These are phyloP conservation scores for Tiliqua scincoides DNA, from an alignment of 2,113 vertebrate species.

Conservation along the genomic window DNA sequence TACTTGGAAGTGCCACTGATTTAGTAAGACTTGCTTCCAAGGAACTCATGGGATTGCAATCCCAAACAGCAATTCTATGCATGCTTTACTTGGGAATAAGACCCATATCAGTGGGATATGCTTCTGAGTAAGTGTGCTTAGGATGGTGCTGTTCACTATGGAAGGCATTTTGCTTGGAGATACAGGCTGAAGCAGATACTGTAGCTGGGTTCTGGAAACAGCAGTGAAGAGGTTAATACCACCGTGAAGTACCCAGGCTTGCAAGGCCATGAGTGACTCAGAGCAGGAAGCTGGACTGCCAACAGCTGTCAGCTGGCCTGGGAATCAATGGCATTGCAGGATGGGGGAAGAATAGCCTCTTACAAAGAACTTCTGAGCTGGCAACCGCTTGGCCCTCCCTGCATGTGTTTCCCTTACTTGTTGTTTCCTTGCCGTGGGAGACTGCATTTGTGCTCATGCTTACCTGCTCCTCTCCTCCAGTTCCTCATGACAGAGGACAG, in stretches of 20 bases:
- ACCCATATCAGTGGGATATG: no score
- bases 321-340: neutral
- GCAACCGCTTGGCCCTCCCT: slow-evolving; percentile 6
- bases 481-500: neutral
- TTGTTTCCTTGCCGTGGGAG: neutral
- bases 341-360: neutral
- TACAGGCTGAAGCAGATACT: neutral
- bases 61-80: no score
- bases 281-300: slow-evolving; percentile 6
- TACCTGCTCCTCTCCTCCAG: neutral
- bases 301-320: slow-evolving; percentile 17
- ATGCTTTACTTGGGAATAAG: no score
- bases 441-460: neutral
- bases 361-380: neutral
- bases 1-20: no score
- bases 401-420: neutral
- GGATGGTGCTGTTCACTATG: no score
- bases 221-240: neutral
- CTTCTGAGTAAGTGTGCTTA: no score
- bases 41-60: no score
- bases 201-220: neutral
- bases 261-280: neutral
- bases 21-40: no score
- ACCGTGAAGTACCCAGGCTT: neutral
- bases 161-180: no score